Conservation (phyloP, 2,113 vertebrate species). For the Bubo bubo region DNA sequence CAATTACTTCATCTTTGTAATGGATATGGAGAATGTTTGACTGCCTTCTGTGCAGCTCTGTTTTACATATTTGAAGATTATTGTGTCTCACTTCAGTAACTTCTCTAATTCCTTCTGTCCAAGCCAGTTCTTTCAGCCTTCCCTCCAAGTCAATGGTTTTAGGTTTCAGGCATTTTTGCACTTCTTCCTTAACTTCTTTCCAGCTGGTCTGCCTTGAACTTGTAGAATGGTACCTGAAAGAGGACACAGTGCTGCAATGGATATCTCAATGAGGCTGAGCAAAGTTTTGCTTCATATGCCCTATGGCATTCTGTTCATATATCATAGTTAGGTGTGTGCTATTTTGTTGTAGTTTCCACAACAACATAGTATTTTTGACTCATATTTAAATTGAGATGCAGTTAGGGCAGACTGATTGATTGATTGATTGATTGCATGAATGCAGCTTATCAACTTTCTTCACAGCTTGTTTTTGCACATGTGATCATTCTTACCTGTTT, state of each 20-base stretch:
- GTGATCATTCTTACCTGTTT: not conserved
- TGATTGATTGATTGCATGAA: not conserved
- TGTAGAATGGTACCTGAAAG: not conserved
- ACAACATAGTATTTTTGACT: not conserved
- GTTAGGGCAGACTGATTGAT: not conserved
- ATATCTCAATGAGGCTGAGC: not conserved
- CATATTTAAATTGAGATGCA: not conserved
- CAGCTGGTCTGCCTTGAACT: not conserved
- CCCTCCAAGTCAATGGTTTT: not conserved
- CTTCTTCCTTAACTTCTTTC: not conserved
- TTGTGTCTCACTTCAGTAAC: not conserved
- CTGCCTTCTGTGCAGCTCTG: not conserved
- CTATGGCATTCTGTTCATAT: not conserved
- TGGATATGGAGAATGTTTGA: not conserved
- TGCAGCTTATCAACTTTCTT: not conserved
- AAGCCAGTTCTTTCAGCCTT: not conserved
- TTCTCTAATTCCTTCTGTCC: not conserved
- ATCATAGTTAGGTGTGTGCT: not conserved
- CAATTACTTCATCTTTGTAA: conserved; percentile 2
- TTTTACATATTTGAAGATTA: not conserved
- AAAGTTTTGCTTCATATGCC: not conserved
- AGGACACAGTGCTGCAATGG: not conserved
- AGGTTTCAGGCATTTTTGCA: not conserved
- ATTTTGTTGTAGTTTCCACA: not conserved
- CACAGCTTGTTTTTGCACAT: not conserved